Evolutionary conservation across 2,797 vertebrate species (phyloP).

Genomic region (Sebastes miniatus): DNA sequence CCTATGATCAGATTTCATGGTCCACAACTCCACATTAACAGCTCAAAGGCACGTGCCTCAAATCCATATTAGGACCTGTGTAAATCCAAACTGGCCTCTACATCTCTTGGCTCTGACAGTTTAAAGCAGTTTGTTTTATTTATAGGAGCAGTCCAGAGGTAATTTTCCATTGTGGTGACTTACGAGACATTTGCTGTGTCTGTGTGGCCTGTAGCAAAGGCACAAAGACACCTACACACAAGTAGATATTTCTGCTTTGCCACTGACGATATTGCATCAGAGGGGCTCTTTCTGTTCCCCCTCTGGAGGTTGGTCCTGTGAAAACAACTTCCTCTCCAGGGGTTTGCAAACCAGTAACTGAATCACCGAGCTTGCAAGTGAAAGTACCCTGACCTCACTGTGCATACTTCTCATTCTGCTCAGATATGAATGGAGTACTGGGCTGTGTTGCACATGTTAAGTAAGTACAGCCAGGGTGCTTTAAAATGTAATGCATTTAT

Average conservation of each 20-base stretch:
- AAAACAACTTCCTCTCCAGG: conserved; percentile 55
- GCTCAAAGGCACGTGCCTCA: conserved; percentile 27
- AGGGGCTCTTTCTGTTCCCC: conserved; percentile 30
- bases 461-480: neutral
- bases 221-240: conserved; percentile 8
- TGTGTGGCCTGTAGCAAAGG: conserved; percentile 39
- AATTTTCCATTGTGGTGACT: conserved; percentile 47
- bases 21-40: conserved; percentile 13
- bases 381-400: conserved; percentile 47
- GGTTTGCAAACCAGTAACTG: conserved; percentile 47
- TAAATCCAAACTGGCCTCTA: conserved; percentile 32
- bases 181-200: conserved; percentile 47
- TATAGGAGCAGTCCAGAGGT: conserved; percentile 46
- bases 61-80: conserved; percentile 33
- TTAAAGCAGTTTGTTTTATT: conserved; percentile 46
- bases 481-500: conserved; percentile 9
- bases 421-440: conserved; percentile 9
- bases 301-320: conserved; percentile 31
- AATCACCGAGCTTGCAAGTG: conserved; percentile 39
- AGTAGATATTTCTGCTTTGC: conserved; percentile 31
- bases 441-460: neutral
- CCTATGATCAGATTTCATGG: conserved; percentile 12
- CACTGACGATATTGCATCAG: conserved; percentile 50
- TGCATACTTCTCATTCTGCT: conserved; percentile 27
- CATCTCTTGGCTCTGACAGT: conserved; percentile 4